Evolutionary conservation across 2,797 vertebrate genomes (phyloP), one percentile per base, ranked within the genome.

Genomic region (Rhinichthys osculus): DNA sequence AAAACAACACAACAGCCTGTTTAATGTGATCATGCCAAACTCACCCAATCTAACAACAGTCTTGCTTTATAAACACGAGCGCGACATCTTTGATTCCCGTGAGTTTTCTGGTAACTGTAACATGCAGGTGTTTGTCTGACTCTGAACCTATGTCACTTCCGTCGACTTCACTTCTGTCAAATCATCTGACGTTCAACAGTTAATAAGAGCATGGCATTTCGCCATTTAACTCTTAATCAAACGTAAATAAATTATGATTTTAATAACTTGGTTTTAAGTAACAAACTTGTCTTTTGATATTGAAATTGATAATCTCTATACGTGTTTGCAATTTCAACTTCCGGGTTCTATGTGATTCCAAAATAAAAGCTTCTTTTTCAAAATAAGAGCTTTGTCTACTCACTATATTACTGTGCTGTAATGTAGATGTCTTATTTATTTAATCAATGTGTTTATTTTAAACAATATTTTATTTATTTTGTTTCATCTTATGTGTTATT

Each of bases 101-200:
- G 52, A 77, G 11, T n/a, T 35, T 9, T 11, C 40, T 7, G 52
- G 5, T 4, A 0, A 66, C n/a, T 16, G 27, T 44, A 23, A 47
- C 78, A 23, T 33, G 64, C 79, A 81, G 79, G 66, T 19, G 50
- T 19, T 5, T 38, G 79, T 44, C 76, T 30, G 23, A 64, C 0
- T 27, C 47, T 70, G 64, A 81, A 13, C 66, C 42, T 11, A 9
- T 33, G 62, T 50, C 40, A 67, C 78, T 81, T 81, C 64, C 78
- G 78, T 62, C 78, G 42, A 42, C 62, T 67, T 14, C 40, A 33
- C 57, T 21, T 21, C 42, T 81, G 64, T 62, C 78, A 69, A 66
- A 70, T 81, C 13, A 40, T 35, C 42, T 1, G 44, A 38, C 13
- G 21, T 27, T 54, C 47, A 38, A 7, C 23, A 17, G 6, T 38